Base-by-base conservation (phyloP, 2,888 invertebrate species). In the Trissoscelio sp. region DNA sequence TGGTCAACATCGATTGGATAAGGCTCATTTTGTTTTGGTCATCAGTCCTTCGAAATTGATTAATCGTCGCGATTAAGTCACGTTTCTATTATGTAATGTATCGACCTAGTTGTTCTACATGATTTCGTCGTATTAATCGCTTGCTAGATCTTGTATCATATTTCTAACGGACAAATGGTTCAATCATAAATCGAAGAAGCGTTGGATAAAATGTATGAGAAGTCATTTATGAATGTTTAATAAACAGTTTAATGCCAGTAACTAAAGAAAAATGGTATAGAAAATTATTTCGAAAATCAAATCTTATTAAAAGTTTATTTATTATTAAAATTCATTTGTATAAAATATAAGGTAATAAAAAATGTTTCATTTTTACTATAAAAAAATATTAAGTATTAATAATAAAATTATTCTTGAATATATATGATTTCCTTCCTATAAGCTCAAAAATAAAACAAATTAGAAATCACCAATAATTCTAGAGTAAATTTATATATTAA, bases 101-200 rank as follows among this genome's bases (percentile, higher is more conserved):
- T 22, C 70, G 58, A 14, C 58, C 70, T 51, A 60, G 37, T 60
- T 72, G 58, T 60, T 72, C 58, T 72, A 60, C 70, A 64, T 64
- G 64, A 60, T 44, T 73, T 73, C 55, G 39, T 44, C 51, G 22
- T 44, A n/a, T n/a, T n/a, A 73, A 73, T 64, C 72, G 62, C 42
- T 24, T 11, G 42, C 22, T 31, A 6, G 39, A 73, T 64, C 73
- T 73, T 44, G 34, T 14, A 4, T 51, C 12, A 7, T 51, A 14
- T 51, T 51, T 51, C 28, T 51, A 34, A 28, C 24, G 24, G 62
- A 46, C 14, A 20, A 62, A 44, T 51, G 48, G 9, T 48, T 48
- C 34, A 31, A 62, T 64, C 46, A 51, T 1, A 20, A 64, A 37
- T 22, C 12, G 22, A 22, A 64, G 37, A 51, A 5, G 62, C 18